Conservation (phyloP, 2,113 vertebrate species). For the Stegostoma tigrinum region DNA sequence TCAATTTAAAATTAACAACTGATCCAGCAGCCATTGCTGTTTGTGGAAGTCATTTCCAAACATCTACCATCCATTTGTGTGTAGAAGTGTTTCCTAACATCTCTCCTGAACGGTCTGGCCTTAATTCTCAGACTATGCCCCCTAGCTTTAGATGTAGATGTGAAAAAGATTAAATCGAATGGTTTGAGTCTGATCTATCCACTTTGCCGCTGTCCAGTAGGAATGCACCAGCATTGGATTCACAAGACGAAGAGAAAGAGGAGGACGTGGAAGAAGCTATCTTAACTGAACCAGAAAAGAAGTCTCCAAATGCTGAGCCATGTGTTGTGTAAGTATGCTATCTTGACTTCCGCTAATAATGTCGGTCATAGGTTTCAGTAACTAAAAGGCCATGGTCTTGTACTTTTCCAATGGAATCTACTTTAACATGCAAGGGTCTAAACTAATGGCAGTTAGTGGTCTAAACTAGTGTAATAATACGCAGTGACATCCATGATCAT, state of each 20-base stretch:
- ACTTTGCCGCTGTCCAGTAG: background rate
- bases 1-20: no score
- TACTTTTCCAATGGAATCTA: background rate
- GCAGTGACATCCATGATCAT: no score
- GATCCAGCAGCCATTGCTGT: no score
- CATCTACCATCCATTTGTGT: no score
- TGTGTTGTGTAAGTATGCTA: constrained; percentile 17
- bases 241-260: background rate
- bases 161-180: background rate
- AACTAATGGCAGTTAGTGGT: background rate
- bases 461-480: background rate
- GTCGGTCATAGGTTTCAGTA: background rate
- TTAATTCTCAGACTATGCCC: no score
- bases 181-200: background rate
- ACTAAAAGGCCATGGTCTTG: background rate
- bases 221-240: background rate
- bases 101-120: no score
- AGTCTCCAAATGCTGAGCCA: background rate
- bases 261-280: background rate
- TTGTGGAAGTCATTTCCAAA: no score
- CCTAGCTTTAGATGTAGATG: no score
- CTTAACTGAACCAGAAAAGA: background rate
- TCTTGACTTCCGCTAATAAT: background rate
- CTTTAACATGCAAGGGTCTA: background rate
- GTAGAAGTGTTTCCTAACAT: no score